Evolutionary conservation across 2,113 vertebrate species (phyloP).

Genomic region (Leucopternis melanops): DNA sequence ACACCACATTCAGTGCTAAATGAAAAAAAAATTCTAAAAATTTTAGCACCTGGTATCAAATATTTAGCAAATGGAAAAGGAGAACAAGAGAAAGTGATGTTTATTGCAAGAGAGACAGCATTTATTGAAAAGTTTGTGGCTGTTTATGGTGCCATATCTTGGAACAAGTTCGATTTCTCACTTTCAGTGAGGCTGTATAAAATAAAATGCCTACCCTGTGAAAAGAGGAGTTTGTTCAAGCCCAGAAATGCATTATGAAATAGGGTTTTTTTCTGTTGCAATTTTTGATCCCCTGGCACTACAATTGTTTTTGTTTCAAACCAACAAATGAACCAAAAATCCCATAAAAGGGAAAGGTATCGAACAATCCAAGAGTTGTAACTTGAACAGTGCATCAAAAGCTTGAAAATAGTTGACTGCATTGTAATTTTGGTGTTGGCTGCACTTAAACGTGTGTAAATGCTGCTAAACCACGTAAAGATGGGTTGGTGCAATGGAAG

Average conservation of each 20-base stretch:
- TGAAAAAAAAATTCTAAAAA: not conserved
- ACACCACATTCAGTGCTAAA: not conserved
- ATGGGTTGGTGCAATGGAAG: not conserved
- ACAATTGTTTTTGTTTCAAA: not conserved
- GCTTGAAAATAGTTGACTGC: not conserved
- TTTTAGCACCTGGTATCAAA: not conserved
- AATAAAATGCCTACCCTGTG: not conserved
- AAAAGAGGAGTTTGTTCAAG: not conserved
- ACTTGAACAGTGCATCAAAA: not conserved
- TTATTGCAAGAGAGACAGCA: not conserved
- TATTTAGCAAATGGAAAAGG: not conserved
- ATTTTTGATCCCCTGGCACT: not conserved
- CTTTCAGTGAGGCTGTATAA: not conserved
- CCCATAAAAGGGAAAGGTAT: not conserved
- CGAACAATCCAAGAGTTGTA: not conserved
- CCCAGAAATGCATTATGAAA: not conserved
- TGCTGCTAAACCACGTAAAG: not conserved
- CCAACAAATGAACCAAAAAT: not conserved
- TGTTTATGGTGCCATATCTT: not conserved
- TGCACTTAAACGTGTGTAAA: not conserved
- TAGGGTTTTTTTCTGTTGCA: not conserved
- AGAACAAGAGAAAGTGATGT: not conserved
- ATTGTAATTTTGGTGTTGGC: not conserved
- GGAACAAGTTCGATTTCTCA: not conserved
- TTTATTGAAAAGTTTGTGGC: not conserved